Evolutionary conservation across 2,888 invertebrate genomes (phyloP).

Genomic region (Aporophyla lueneburgensis): DNA sequence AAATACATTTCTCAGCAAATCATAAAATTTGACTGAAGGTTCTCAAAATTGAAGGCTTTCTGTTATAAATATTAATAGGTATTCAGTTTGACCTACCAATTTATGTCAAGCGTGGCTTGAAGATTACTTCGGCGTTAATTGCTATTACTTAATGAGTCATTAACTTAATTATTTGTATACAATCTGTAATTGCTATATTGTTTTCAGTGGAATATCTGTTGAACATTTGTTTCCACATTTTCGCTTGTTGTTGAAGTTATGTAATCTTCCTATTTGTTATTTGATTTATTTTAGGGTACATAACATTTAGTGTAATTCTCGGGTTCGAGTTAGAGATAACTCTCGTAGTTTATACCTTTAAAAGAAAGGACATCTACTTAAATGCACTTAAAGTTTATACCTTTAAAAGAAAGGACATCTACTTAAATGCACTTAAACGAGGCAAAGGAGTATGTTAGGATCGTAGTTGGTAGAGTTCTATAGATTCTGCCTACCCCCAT

Average conservation of each 20-base stretch:
- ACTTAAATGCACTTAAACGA: too few relatives aligned
- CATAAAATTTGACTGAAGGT: conserved; percentile 6
- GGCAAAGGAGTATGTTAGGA: too few relatives aligned
- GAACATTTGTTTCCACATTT: not conserved
- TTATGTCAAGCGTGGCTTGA: conserved; percentile 32
- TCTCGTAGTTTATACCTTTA: too few relatives aligned
- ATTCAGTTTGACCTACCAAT: conserved; percentile 34
- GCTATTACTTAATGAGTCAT: conserved; percentile 39
- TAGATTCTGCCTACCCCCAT: too few relatives aligned
- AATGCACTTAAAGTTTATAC: too few relatives aligned
- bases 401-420: too few relatives aligned
- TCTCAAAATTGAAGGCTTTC: conserved; percentile 13
- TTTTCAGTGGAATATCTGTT: not conserved
- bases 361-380: too few relatives aligned
- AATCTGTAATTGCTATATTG: conserved; percentile 17
- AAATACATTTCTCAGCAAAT: conserved; percentile 10
- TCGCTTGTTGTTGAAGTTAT: not conserved
- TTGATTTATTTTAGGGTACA: not conserved
- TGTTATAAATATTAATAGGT: conserved; percentile 36
- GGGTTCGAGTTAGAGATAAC: too few relatives aligned
- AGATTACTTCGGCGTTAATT: conserved; percentile 41
- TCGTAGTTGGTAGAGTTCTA: too few relatives aligned
- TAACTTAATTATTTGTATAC: conserved; percentile 39
- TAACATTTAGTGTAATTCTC: too few relatives aligned
- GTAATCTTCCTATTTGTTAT: not conserved